Percentiles rank a stretch among this genome's conserved stretches.
Conservation (phyloP, 2,888 invertebrate genomes). For the Corythucha ciliata region DNA sequence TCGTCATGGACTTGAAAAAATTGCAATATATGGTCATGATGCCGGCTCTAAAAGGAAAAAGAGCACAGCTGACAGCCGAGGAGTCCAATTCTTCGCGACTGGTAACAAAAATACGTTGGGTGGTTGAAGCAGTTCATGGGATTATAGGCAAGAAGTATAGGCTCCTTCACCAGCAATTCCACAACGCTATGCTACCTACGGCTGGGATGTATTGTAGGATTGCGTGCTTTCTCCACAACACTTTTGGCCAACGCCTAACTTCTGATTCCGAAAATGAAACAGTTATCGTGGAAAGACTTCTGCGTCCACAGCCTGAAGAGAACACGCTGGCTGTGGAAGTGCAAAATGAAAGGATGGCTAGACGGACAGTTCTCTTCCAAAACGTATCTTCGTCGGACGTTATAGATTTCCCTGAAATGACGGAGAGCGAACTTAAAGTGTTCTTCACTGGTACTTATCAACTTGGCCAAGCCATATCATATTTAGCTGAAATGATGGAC, state of each 20-base stretch:
- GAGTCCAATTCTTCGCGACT: slow-evolving; percentile 31
- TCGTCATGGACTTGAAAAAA: too few relatives aligned
- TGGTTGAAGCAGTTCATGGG: slow-evolving; percentile 30
- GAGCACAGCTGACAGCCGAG: slow-evolving; percentile 30
- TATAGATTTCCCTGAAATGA: slow-evolving; percentile 28
- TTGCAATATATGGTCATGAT: slow-evolving; percentile 32
- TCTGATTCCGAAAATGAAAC: too few relatives aligned
- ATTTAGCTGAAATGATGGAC: slow-evolving; percentile 18
- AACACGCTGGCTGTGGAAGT: too few relatives aligned
- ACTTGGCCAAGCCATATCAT: slow-evolving; percentile 26
- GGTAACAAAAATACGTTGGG: slow-evolving; percentile 32
- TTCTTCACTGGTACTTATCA: slow-evolving; percentile 31
- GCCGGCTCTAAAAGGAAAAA: slow-evolving; percentile 36
- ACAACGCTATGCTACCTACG: too few relatives aligned
- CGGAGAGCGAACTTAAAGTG: slow-evolving; percentile 28
- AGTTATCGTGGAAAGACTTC: too few relatives aligned
- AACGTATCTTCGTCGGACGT: slow-evolving; percentile 20
- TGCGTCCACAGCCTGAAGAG: too few relatives aligned
- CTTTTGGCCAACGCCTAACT: too few relatives aligned
- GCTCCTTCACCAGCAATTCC: too few relatives aligned
- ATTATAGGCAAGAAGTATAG: too few relatives aligned
- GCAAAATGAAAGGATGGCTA: background rate
- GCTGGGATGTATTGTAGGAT: too few relatives aligned
- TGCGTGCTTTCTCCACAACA: too few relatives aligned
- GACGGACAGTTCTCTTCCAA: slow-evolving; percentile 6